phyloP scores from a whole-genome alignment of 2,888 invertebrate genomes.

The Acronicta aceris region DNA sequence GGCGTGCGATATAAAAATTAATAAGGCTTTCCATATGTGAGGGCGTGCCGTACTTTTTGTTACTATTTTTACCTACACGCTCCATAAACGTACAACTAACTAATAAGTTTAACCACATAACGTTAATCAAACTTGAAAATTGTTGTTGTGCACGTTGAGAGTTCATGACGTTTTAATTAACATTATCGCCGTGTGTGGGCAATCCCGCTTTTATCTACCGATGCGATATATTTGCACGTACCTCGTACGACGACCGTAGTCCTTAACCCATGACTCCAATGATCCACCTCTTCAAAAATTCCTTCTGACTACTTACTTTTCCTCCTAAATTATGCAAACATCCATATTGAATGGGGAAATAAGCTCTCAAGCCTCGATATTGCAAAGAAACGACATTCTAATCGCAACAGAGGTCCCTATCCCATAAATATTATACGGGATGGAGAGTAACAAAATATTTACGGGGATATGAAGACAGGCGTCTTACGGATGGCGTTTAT shows the following conservation, averaged over 20 bases:
- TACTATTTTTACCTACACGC: conserved; percentile 13
- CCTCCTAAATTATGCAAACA: conserved; percentile 78
- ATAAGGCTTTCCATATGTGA: conserved; percentile 3
- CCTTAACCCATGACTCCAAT: conserved; percentile 42
- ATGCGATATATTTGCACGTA: conserved; percentile 46
- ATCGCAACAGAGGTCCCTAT: conserved; percentile 75
- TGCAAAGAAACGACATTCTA: conserved; percentile 82
- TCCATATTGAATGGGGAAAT: conserved; percentile 74
- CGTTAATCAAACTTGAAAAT: conserved; percentile 72
- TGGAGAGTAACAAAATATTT: conserved; percentile 75
- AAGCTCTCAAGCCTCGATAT: conserved; percentile 69
- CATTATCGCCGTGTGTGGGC: conserved; percentile 70
- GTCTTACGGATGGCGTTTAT: conserved; percentile 69
- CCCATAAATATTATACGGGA: conserved; percentile 83
- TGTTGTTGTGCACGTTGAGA: conserved; percentile 41
- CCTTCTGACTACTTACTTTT: conserved; percentile 62
- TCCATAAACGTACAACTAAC: conserved; percentile 17
- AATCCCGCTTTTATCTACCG: conserved; percentile 50
- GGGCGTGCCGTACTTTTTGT: too few species aligned
- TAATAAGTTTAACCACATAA: conserved; percentile 58
- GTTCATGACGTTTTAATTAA: conserved; percentile 71
- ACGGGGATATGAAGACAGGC: conserved; percentile 65
- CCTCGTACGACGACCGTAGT: conserved; percentile 26
- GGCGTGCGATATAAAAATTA: conserved; percentile 28
- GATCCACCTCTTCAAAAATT: conserved; percentile 66